Base-by-base conservation (phyloP, 1,140 invertebrate species). In the Cydia amplana region DNA sequence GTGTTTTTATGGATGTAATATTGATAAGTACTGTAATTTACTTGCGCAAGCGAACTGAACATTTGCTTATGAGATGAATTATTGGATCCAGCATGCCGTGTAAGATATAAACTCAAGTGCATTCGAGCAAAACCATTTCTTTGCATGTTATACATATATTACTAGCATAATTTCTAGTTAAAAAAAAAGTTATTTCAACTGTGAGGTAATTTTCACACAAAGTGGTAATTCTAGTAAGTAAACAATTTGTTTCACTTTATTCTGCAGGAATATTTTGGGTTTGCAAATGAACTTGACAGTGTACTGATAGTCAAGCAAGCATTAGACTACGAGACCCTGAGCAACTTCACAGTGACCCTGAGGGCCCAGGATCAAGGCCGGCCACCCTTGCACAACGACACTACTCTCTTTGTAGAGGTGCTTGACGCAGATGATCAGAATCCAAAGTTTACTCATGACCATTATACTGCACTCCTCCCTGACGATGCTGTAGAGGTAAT, bases 351-450 rank as follows among this genome's bases (percentile, higher is more conserved):
- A 0, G 94, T 98, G 3, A 94, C 94, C 51, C 94, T 98, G 77
- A 93, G 96, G 63, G 97, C 96, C 5, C 95, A 96, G 94, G 97
- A 98, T 93, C 96, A 97, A 92, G 97, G 97, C 28, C 94, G 94
- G 77, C 97, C 97, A 12, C 95, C 97, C 0, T 94, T 95, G 77
- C 94, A 94, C 77, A 95, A 96, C 32, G 95, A 96, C 77, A 97
- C 97, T 0, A 92, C 94, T 25, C 93, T 98, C 10, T 94, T 94
- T 0, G 95, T 98, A 0, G 95, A 97, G 74, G 95, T 98, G 3
- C 95, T 97, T 5, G 98, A 99, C 90, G 97, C 97, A 0, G 98
- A 99, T 85, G 97, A 99, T 93, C 97, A 98, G 93, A 98, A 98
- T 93, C 97, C 97, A 4, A 94, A 93, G 73, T 98, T 98, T 91